Evolutionary conservation across 2,888 invertebrate species (phyloP).

Genomic region (Campaea margaritaria): DNA sequence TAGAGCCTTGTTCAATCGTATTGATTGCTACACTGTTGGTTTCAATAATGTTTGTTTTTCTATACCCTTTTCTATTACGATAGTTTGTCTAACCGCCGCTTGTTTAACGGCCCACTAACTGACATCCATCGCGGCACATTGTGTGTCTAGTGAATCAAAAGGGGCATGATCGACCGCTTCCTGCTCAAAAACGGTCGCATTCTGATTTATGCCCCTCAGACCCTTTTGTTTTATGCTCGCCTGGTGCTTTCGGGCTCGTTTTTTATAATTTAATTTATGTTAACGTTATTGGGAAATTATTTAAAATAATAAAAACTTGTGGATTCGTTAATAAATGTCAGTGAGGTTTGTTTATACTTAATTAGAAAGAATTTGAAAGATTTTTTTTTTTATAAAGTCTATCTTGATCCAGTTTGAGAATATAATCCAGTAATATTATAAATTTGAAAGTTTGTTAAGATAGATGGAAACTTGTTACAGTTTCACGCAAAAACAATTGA

Average conservation of each 20-base stretch:
- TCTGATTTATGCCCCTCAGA: slow-evolving; percentile 66
- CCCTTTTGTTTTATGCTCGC: slow-evolving; percentile 63
- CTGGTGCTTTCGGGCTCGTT: slow-evolving; percentile 54
- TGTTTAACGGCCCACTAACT: slow-evolving; percentile 40
- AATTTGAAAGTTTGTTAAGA: too few relatives aligned
- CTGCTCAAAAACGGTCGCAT: slow-evolving; percentile 70
- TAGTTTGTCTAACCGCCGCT: slow-evolving; percentile 32
- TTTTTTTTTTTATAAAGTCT: not conserved
- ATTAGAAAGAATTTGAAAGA: slow-evolving; percentile 9
- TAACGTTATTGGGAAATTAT: slow-evolving; percentile 25
- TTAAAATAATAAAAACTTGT: slow-evolving; percentile 30
- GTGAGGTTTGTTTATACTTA: slow-evolving; percentile 22
- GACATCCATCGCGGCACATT: slow-evolving; percentile 53
- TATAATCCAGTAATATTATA: too few relatives aligned
- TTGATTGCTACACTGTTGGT: too few relatives aligned
- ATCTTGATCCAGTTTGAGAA: not conserved
- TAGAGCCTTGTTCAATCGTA: too few relatives aligned
- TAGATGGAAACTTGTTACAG: too few relatives aligned
- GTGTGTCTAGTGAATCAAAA: slow-evolving; percentile 58
- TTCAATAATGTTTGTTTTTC: too few relatives aligned
- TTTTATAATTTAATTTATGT: slow-evolving; percentile 56
- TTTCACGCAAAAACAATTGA: too few relatives aligned
- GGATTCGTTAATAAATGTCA: slow-evolving; percentile 32
- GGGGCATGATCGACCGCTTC: slow-evolving; percentile 82
- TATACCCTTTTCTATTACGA: too few relatives aligned